These are phyloP conservation scores for Osmerus eperlanus DNA, from an alignment of 2,113 vertebrate genomes.

Conservation along the genomic window DNA sequence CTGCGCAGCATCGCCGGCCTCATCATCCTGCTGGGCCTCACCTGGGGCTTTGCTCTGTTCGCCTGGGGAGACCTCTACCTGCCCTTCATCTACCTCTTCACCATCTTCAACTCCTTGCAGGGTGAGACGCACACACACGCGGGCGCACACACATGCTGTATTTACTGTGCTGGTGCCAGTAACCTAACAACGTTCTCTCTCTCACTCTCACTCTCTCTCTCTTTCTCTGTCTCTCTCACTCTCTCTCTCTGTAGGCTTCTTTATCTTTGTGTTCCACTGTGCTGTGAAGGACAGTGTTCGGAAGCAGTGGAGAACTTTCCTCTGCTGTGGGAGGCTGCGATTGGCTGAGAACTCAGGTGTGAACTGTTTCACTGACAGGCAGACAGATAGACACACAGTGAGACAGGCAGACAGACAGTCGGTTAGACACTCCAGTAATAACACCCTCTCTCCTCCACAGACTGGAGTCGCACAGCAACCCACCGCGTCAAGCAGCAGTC, in stretches of 20 bases:
- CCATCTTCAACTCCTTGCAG: conserved; percentile 92
- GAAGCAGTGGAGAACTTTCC: conserved; percentile 87
- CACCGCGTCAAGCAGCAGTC: conserved; percentile 46
- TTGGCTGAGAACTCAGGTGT: conserved; percentile 88
- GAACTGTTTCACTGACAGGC: background rate
- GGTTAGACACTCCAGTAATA: background rate
- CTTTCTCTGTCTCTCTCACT: background rate
- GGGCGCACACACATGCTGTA: no score
- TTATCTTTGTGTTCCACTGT: conserved; percentile 96
- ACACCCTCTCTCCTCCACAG: conserved; percentile 38
- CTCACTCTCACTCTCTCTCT: background rate
- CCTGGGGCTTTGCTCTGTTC: conserved; percentile 95
- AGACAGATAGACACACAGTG: background rate
- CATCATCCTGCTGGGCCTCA: conserved; percentile 88
- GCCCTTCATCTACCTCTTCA: conserved; percentile 89
- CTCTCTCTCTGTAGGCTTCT: conserved; percentile 76
- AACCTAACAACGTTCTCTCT: background rate
- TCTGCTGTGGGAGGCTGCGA: conserved; percentile 90
- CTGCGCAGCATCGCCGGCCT: conserved; percentile 86
- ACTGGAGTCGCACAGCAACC: conserved; percentile 71
- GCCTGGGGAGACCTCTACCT: conserved; percentile 84
- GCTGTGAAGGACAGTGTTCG: conserved; percentile 90
- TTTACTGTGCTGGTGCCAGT: background rate
- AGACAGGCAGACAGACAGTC: no score
- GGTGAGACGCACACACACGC: conserved; percentile 62